Base-by-base conservation (phyloP, 2,113 vertebrate genomes). In the Semnornis frantzii region DNA sequence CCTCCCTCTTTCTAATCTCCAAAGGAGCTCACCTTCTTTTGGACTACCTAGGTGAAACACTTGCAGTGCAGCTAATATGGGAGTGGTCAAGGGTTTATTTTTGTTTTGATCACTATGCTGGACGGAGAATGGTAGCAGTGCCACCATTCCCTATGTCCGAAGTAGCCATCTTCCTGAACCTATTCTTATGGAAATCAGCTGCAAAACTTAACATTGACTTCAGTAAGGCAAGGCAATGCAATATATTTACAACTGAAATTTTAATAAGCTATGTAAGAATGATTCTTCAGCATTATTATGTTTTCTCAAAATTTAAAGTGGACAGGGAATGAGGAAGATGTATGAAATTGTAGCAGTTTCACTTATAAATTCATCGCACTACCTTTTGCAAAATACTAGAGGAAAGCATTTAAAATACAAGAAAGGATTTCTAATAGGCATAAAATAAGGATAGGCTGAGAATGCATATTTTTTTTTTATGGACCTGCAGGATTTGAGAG, bases 171-270 rank as follows among this genome's bases (percentile, higher is more conserved):
- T 87, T 78, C 42, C 48, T 46, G 27, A 24, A 79, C 30, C 31
- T 66, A 3, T 21, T 60, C 48, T 68, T 58, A 69, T 1, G 25
- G 54, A 75, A 82, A 71, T 34, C 0, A 0, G 44, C 13, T 44
- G 33, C 34, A 83, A 76, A 82, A 81, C 8, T 74, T 86, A 23
- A 42, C 30, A 23, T 0, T 15, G 11, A 68, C 33, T 74, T 50
- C 60, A 80, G 60, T 0, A 48, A 23, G 57, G 21, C 9, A 87
- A 78, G 66, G 73, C 0, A 4, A 71, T 15, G 37, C 12, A 58
- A 1, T 12, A 48, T 7, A 7, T 55, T 74, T 60, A 52, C 30
- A 65, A 34, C 17, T 18, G 17, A 63, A 85, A 52, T 46, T 39
- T 77, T 73, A 63, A 57, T 37, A 73, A 66, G 1, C 8, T 46